Percentiles rank a stretch among this genome's conserved stretches.
phyloP scores from a whole-genome alignment of 1,140 invertebrate genomes.

The Drosophila persimilis region DNA sequence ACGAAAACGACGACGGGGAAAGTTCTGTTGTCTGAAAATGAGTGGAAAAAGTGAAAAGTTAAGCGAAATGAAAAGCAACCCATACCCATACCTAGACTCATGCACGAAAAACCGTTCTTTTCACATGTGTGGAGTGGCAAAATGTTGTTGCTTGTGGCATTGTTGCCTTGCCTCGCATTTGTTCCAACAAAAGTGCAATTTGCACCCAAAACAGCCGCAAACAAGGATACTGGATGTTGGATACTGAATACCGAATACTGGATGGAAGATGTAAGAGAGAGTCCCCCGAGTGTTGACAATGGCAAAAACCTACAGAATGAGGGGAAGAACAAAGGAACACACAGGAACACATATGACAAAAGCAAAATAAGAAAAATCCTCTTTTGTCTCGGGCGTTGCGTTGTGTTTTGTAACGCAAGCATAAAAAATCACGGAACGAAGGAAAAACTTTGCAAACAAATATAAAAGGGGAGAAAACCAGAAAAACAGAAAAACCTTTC shows the following conservation, averaged over 20 bases:
- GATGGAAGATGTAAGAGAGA: not conserved
- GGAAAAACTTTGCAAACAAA: slow-evolving; percentile 15
- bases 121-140: slow-evolving; percentile 31
- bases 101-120: not conserved
- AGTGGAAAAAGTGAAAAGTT: slow-evolving; percentile 73
- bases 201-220: slow-evolving; percentile 72
- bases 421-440: slow-evolving; percentile 53
- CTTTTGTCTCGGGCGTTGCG: slow-evolving; percentile 26
- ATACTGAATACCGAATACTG: no score
- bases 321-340: slow-evolving; percentile 55
- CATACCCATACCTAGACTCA: no score
- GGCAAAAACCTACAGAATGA: slow-evolving; percentile 15
- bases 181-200: slow-evolving; percentile 79
- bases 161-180: slow-evolving; percentile 67
- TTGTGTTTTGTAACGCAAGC: slow-evolving; percentile 55
- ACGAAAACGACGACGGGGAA: not conserved
- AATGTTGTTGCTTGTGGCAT: slow-evolving; percentile 64
- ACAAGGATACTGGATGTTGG: not conserved
- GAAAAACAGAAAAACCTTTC: slow-evolving; percentile 48
- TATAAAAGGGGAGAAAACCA: not conserved
- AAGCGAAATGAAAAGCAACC: slow-evolving; percentile 63
- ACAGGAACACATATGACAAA: slow-evolving; percentile 45
- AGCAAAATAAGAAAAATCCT: slow-evolving; percentile 47
- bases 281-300: slow-evolving; percentile 65
- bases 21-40: slow-evolving; percentile 35